Conservation (phyloP, 1,140 invertebrate genomes). For the Tetragonula clypearis region DNA sequence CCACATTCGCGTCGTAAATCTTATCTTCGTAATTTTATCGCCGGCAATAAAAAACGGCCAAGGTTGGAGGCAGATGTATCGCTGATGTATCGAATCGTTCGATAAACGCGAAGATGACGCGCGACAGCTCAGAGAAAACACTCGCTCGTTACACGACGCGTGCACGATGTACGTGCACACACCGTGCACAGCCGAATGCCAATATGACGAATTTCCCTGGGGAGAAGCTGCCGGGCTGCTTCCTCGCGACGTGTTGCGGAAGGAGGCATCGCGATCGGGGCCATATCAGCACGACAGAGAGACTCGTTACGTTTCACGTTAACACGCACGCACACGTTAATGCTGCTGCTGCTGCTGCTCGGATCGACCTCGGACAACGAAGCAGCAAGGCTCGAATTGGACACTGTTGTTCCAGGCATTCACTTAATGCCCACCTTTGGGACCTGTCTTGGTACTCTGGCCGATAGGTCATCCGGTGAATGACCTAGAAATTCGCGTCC, state of each 20-base stretch:
- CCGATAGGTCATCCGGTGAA: neutral
- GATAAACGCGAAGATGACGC: neutral
- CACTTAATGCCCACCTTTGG: constrained; percentile 50
- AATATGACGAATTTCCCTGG: constrained; percentile 71
- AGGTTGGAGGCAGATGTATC: neutral
- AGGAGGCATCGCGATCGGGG: constrained; percentile 18
- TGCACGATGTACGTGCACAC: constrained; percentile 12
- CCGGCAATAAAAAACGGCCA: neutral
- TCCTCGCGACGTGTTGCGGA: constrained; percentile 9
- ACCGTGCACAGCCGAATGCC: constrained; percentile 52
- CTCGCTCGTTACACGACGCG: constrained; percentile 17
- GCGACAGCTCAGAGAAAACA: neutral
- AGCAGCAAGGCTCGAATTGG: constrained; percentile 49
- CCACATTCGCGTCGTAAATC: neutral
- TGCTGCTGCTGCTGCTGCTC: neutral
- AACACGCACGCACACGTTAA: constrained; percentile 3
- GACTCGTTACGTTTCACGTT: constrained; percentile 52
- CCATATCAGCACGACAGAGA: constrained; percentile 47
- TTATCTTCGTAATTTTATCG: neutral
- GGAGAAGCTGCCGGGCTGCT: constrained; percentile 4
- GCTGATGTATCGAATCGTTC: neutral
- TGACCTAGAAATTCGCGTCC: constrained; percentile 31
- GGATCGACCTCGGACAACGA: neutral
- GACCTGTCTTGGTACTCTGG: constrained; percentile 29
- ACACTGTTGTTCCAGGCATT: constrained; percentile 50